A percentile compares a stretch with the other conserved stretches of the same genome.
These are phyloP conservation scores for Trissolcus japonicus DNA, from an alignment of 2,888 invertebrate genomes.

Conservation along the genomic window DNA sequence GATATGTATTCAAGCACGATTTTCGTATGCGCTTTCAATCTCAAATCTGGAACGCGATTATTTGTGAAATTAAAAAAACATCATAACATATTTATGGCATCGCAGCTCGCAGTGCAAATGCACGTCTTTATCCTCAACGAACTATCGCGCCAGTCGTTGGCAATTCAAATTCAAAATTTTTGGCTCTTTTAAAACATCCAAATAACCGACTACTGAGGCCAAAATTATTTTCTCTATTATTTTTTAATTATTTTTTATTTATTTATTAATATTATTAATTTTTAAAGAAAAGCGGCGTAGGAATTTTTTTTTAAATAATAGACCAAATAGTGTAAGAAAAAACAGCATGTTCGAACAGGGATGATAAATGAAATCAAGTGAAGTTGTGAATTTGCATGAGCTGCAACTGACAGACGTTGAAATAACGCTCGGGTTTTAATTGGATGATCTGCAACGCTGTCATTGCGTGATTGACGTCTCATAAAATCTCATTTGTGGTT, in stretches of 20 bases:
- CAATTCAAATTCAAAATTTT: too few relatives aligned
- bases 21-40: constrained; percentile 8
- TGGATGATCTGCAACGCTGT: background rate
- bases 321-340: too few relatives aligned
- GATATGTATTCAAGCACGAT: background rate
- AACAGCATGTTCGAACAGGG: too few relatives aligned
- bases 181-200: too few relatives aligned
- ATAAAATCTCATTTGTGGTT: constrained; percentile 17
- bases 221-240: too few relatives aligned
- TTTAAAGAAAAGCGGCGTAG: too few relatives aligned
- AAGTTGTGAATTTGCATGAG: background rate
- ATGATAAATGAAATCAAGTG: constrained; percentile 6
- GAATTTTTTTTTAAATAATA: too few relatives aligned
- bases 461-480: constrained; percentile 18
- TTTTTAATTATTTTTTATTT: too few relatives aligned
- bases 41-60: constrained; percentile 3
- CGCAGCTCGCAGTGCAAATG: background rate
- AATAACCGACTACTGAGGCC: too few relatives aligned
- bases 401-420: constrained; percentile 9
- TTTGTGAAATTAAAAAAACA: constrained; percentile 17
- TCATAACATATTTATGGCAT: background rate
- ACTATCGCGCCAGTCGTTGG: too few relatives aligned
- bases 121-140: background rate
- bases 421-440: constrained; percentile 5
- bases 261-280: too few relatives aligned